Evolutionary conservation across 2,113 vertebrate genomes (phyloP), one percentile per base, ranked within the genome.

Genomic region (Misgurnus anguillicaudatus): DNA sequence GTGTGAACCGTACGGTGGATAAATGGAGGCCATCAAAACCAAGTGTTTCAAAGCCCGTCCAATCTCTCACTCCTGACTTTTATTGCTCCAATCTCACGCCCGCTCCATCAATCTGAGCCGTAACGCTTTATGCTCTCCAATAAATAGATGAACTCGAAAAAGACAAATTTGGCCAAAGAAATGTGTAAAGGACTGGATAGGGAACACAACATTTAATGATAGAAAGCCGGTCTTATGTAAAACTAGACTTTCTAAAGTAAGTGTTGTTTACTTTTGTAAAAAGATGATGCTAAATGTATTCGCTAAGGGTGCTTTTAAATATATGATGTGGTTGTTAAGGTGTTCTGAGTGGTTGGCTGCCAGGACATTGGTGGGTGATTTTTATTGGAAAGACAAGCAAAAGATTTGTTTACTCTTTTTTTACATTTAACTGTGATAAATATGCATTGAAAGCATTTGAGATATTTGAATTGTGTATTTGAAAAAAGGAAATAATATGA

Each of bases 121-220:
- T 65, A 75, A 69, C 82, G 24, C 55, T 62, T 60, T 14, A 11
- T 69, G 66, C 82, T 69, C 77, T 60, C 47, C 39, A 57, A 83
- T 80, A 75, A 83, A 80, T 83, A 83, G 77, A 83, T 83, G 72
- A 80, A 77, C 72, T 71, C 72, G 16, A 48, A 42, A 66, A 76
- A 80, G 82, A 83, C 57, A 72, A 75, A 79, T 65, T 38, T 83
- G 70, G 57, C 70, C 69, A 31, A 61, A 42, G 36, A 13, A 75
- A 21, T 58, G 11, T 36, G 57, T 41, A 39, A 61, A 3, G 39
- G 41, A 48, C 63, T 45, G 11, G 62, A 82, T 82, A 42, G 60
- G 24, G 47, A 77, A 76, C 67, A 60, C 51, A 67, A 63, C 48
- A 67, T 55, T 38, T 70, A 10, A 38, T 21, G 6, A 53, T 47